phyloP scores from a whole-genome alignment of 2,113 vertebrate genomes.

The Stigmatopora argus region DNA sequence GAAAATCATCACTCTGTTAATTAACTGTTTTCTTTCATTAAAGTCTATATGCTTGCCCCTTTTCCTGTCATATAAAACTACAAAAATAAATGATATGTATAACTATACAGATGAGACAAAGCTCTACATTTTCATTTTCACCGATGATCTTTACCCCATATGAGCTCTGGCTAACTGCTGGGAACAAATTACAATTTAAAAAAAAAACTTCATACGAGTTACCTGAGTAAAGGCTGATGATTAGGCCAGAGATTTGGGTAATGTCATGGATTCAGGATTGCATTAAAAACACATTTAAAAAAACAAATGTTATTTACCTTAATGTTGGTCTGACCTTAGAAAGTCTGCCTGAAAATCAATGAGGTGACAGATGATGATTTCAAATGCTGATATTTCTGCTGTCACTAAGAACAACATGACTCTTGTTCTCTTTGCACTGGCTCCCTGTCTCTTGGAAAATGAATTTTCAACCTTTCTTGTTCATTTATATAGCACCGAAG shows the following conservation, averaged over 20 bases:
- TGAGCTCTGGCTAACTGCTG: not conserved
- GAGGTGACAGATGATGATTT: not conserved
- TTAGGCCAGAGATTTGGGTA: not conserved
- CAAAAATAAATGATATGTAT: not conserved
- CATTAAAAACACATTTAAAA: not conserved
- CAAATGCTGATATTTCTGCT: not conserved
- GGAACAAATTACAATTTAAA: not conserved
- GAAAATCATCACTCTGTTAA: not conserved
- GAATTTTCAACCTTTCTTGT: not conserved
- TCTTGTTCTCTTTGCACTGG: not conserved
- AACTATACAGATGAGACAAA: not conserved
- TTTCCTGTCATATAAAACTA: not conserved
- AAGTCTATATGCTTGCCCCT: not conserved
- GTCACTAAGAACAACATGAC: not conserved
- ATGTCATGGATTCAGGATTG: too few species aligned
- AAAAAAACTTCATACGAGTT: not conserved
- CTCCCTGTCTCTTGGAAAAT: not conserved
- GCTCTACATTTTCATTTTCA: not conserved
- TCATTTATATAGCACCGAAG: not conserved
- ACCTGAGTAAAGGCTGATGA: not conserved
- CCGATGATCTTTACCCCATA: not conserved
- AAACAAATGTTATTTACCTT: not conserved
- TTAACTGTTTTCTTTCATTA: not conserved
- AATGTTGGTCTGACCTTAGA: not conserved
- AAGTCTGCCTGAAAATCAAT: not conserved